Percentiles rank a stretch among this genome's conserved stretches.
Evolutionary conservation across 2,888 invertebrate species (phyloP).

Genomic region (Campaea margaritaria): DNA sequence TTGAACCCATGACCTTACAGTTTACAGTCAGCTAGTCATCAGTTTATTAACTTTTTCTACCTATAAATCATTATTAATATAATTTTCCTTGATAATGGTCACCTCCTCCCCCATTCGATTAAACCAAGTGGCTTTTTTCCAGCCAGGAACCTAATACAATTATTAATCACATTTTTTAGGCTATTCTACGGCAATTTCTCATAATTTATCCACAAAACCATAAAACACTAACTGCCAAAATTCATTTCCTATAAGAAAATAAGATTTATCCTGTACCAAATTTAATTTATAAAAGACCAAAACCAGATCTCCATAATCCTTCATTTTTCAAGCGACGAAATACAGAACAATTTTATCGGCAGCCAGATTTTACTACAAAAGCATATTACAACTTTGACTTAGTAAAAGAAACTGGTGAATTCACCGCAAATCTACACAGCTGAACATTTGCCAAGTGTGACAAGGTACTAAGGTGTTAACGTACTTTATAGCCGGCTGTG

Average conservation of each 20-base stretch:
- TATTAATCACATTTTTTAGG: neutral
- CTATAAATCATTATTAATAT: too few relatives aligned
- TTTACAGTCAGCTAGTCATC: too few relatives aligned
- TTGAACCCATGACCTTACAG: too few relatives aligned
- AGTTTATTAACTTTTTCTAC: too few relatives aligned
- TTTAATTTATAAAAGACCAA: constrained; percentile 19
- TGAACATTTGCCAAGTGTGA: constrained; percentile 3
- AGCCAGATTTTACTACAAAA: constrained; percentile 3
- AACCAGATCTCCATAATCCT: constrained; percentile 19
- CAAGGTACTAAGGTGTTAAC: constrained; percentile 7
- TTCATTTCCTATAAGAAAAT: constrained; percentile 3
- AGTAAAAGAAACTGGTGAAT: neutral
- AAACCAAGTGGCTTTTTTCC: too few relatives aligned
- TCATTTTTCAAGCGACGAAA: constrained; percentile 26
- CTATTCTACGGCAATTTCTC: neutral
- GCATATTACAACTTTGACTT: constrained; percentile 1
- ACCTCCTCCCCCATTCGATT: too few relatives aligned
- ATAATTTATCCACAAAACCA: neutral
- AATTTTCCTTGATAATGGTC: too few relatives aligned
- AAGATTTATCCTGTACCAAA: constrained; percentile 13
- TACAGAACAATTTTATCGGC: constrained; percentile 23
- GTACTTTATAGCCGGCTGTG: constrained; percentile 8
- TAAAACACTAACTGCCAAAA: constrained; percentile 7
- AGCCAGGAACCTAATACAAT: too few relatives aligned
- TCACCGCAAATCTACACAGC: neutral